phyloP scores from a whole-genome alignment of 1,140 invertebrate species.

The Trachelipus rathkii region DNA sequence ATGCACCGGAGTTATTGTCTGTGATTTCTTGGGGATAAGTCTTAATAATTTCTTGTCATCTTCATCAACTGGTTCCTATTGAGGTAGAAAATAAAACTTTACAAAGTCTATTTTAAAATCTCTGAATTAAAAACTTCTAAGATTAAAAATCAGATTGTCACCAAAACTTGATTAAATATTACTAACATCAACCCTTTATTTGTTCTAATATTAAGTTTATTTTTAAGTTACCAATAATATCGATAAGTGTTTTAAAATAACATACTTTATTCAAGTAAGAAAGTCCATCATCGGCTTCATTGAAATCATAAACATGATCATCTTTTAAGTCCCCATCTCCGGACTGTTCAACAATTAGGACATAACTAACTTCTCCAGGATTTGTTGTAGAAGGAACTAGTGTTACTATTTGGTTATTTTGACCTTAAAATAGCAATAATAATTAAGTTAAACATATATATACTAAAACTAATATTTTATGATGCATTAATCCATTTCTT shows the following conservation, averaged over 20 bases:
- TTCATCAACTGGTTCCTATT: slow-evolving; percentile 55
- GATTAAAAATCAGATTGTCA: no score
- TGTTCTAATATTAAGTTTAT: not conserved
- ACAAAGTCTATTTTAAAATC: no score
- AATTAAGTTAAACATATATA: not conserved
- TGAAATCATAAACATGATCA: slow-evolving; percentile 57
- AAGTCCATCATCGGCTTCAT: slow-evolving; percentile 58
- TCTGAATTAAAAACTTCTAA: no score
- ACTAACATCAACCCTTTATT: not conserved
- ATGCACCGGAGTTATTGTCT: slow-evolving; percentile 65
- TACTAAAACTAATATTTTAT: not conserved
- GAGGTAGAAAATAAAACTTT: no score
- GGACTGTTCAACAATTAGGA: slow-evolving; percentile 77
- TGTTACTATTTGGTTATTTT: slow-evolving; percentile 72
- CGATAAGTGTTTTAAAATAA: not conserved
- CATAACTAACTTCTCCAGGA: slow-evolving; percentile 78
- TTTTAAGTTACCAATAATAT: not conserved
- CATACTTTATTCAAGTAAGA: slow-evolving; percentile 15
- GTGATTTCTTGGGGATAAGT: slow-evolving; percentile 65
- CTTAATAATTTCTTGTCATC: slow-evolving; percentile 62
- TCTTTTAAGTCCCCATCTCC: slow-evolving; percentile 49
- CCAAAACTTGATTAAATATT: slow-evolving; percentile 16
- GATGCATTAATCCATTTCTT: no score
- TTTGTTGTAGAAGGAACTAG: slow-evolving; percentile 76
- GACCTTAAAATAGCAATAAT: slow-evolving; percentile 43